Evolutionary conservation across 2,888 invertebrate species (phyloP).

Genomic region (Cenopis cana): DNA sequence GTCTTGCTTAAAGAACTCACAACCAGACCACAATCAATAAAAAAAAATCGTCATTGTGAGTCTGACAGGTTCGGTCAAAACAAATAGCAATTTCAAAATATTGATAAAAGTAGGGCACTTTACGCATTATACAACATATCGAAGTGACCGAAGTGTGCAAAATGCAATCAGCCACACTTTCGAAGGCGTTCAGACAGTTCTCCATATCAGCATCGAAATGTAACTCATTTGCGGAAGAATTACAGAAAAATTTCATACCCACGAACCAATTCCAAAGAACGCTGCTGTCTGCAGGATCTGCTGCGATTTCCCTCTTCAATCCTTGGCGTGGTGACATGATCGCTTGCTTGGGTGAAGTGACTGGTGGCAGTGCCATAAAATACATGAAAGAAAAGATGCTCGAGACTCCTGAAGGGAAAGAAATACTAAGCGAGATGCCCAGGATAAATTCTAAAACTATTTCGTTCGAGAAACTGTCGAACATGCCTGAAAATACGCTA

Average conservation of each 20-base stretch:
- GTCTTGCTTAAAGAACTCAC: too few relatives aligned
- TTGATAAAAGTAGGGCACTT: slow-evolving; percentile 9
- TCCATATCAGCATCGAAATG: slow-evolving; percentile 52
- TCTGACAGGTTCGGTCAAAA: slow-evolving; percentile 27
- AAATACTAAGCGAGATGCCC: slow-evolving; percentile 92
- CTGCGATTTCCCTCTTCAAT: slow-evolving; percentile 91
- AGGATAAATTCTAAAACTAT: slow-evolving; percentile 94
- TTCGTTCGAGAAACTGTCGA: slow-evolving; percentile 88
- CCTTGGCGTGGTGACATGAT: slow-evolving; percentile 96
- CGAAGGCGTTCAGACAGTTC: slow-evolving; percentile 51
- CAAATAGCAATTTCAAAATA: slow-evolving; percentile 38
- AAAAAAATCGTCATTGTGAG: too few relatives aligned
- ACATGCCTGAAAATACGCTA: slow-evolving; percentile 91
- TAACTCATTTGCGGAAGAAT: slow-evolving; percentile 86
- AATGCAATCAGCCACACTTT: slow-evolving; percentile 29
- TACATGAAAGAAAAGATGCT: slow-evolving; percentile 91
- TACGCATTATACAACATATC: background rate
- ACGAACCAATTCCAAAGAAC: slow-evolving; percentile 90
- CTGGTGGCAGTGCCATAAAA: slow-evolving; percentile 89
- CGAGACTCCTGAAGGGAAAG: slow-evolving; percentile 89
- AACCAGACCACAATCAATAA: too few relatives aligned
- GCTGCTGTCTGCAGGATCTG: slow-evolving; percentile 94
- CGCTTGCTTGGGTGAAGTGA: slow-evolving; percentile 96
- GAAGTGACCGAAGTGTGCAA: background rate
- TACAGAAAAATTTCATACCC: slow-evolving; percentile 86